Conservation (phyloP, 2,797 vertebrate species). For the Poecile montanus region DNA sequence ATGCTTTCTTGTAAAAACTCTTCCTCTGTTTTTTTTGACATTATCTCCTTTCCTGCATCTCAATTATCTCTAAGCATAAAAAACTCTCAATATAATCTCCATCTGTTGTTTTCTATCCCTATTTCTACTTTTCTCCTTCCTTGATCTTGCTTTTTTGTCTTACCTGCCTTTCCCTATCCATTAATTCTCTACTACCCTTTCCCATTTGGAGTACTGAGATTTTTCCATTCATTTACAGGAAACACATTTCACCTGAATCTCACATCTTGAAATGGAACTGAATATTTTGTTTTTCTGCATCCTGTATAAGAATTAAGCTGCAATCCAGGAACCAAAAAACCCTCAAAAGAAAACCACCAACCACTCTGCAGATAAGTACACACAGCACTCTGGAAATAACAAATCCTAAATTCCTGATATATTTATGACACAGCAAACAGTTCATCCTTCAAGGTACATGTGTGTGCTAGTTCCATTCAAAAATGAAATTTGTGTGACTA, state of each 20-base stretch:
- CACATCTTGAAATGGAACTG: background rate
- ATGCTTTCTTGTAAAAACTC: background rate
- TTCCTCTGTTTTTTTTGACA: background rate
- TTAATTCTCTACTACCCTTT: background rate
- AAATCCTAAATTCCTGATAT: background rate
- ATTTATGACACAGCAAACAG: background rate
- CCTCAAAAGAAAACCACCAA: background rate
- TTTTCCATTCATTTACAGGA: background rate
- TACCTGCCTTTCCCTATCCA: background rate
- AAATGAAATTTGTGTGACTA: background rate
- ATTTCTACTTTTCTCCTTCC: background rate
- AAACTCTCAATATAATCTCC: background rate
- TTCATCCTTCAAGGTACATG: background rate
- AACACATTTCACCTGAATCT: background rate
- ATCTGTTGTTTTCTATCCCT: background rate
- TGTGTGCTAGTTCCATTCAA: background rate
- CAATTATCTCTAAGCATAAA: background rate
- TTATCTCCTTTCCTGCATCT: background rate
- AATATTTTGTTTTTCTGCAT: background rate
- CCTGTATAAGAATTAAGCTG: background rate
- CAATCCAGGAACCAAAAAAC: background rate
- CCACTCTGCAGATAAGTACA: background rate
- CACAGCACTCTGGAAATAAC: background rate
- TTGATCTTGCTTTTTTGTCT: background rate
- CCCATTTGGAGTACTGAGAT: background rate